Conservation (phyloP, 2,888 invertebrate species). For the Arge pagana region DNA sequence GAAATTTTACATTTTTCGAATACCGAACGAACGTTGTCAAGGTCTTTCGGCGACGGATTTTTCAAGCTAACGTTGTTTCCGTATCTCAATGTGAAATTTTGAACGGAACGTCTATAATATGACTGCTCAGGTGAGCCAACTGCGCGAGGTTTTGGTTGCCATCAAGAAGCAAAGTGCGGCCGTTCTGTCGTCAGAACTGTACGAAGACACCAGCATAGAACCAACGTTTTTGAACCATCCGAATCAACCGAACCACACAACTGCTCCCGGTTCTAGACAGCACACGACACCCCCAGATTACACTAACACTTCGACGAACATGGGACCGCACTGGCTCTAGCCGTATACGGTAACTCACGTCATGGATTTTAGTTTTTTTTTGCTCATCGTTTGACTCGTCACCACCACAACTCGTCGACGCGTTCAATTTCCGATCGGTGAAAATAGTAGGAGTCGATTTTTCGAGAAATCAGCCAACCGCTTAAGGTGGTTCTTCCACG, state of each 20-base stretch:
- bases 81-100: too few species aligned
- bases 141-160: constrained; percentile 56
- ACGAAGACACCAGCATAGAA: constrained; percentile 55
- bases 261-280: constrained; percentile 56
- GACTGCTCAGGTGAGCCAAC: constrained; percentile 56
- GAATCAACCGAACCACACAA: constrained; percentile 42
- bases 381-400: constrained; percentile 5
- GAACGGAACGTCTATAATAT: constrained; percentile 21
- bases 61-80: too few species aligned
- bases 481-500: too few species aligned
- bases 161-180: constrained; percentile 55
- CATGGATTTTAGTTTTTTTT: constrained; percentile 53
- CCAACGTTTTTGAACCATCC: constrained; percentile 56
- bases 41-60: too few species aligned
- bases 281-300: constrained; percentile 57
- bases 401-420: constrained; percentile 4
- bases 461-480: too few species aligned
- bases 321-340: constrained; percentile 58
- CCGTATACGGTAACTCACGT: constrained; percentile 58
- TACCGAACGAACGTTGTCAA: too few species aligned
- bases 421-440: too few species aligned
- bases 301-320: constrained; percentile 55
- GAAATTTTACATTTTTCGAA: too few species aligned
- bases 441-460: too few species aligned
- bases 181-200: constrained; percentile 50